Conservation (phyloP, 2,797 vertebrate species). For the Anguilla anguilla region DNA sequence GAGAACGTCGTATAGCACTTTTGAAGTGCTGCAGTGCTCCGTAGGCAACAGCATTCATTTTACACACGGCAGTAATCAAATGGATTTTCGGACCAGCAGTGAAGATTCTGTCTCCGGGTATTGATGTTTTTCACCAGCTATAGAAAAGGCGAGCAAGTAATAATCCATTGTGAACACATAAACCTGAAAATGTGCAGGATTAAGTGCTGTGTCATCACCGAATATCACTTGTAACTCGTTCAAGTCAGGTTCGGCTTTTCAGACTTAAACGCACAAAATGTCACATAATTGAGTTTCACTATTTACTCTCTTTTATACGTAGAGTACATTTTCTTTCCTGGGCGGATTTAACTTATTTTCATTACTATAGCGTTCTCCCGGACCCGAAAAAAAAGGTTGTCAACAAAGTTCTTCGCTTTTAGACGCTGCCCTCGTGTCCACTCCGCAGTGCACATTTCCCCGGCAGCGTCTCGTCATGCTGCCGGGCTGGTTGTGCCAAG, state of each 20-base stretch:
- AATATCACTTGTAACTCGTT: neutral
- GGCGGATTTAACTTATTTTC: slow-evolving; percentile 51
- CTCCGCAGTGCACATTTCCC: slow-evolving; percentile 10
- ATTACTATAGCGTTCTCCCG: neutral
- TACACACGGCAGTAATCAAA: neutral
- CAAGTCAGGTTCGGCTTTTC: neutral
- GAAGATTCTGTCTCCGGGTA: neutral
- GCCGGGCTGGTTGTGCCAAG: slow-evolving; percentile 52
- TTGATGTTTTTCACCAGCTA: slow-evolving; percentile 17
- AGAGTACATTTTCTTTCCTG: neutral
- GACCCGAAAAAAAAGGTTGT: neutral
- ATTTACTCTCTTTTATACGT: neutral
- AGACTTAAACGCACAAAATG: neutral
- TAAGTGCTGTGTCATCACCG: neutral
- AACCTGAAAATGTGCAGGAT: neutral
- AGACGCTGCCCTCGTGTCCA: neutral
- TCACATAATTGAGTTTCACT: neutral
- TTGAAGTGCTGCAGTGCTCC: no score
- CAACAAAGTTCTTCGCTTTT: neutral
- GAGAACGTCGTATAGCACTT: neutral
- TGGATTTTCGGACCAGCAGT: neutral
- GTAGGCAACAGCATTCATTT: neutral
- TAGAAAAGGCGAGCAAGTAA: slow-evolving; percentile 42
- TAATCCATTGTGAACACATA: neutral
- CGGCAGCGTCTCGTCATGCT: slow-evolving; percentile 58